These are phyloP conservation scores for Bryconaethiops microstoma DNA, from an alignment of 2,797 vertebrate species.

Conservation along the genomic window DNA sequence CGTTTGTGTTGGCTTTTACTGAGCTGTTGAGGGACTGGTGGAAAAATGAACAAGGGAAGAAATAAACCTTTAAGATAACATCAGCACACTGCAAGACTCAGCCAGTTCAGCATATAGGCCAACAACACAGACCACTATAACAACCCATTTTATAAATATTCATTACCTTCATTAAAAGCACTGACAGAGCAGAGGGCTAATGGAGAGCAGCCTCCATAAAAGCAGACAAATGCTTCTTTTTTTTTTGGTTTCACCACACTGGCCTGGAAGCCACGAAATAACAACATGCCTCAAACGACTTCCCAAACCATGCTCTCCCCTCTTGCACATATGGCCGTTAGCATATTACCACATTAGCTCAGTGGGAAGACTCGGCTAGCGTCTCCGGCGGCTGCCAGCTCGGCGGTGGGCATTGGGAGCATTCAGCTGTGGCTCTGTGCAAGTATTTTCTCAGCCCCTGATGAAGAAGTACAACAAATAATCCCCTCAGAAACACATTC, in stretches of 20 bases:
- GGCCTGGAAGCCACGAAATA: slow-evolving; percentile 35
- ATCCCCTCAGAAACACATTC: slow-evolving; percentile 28
- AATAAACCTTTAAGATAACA: not conserved
- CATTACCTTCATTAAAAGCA: slow-evolving; percentile 26
- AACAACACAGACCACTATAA: slow-evolving; percentile 10
- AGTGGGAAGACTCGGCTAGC: slow-evolving; percentile 24
- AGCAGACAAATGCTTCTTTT: slow-evolving; percentile 4
- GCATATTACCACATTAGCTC: slow-evolving; percentile 42
- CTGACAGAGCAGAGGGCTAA: not conserved
- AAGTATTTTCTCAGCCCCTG: slow-evolving; percentile 57
- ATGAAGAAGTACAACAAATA: slow-evolving; percentile 58
- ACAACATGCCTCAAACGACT: slow-evolving; percentile 29
- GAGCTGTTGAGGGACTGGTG: slow-evolving; percentile 35
- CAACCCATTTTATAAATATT: slow-evolving; percentile 21
- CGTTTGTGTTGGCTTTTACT: slow-evolving; percentile 41
- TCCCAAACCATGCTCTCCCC: slow-evolving; percentile 17
- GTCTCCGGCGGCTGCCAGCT: slow-evolving; percentile 45
- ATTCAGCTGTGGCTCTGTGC: slow-evolving; percentile 21
- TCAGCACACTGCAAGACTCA: slow-evolving; percentile 5
- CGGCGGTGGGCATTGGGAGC: slow-evolving; percentile 39
- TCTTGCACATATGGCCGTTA: slow-evolving; percentile 39
- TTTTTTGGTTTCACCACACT: slow-evolving; percentile 15
- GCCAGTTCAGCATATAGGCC: not conserved
- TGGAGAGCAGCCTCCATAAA: not conserved
- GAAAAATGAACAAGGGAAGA: slow-evolving; percentile 25